phyloP scores from a whole-genome alignment of 2,888 invertebrate genomes.

The Mycogona germanica region DNA sequence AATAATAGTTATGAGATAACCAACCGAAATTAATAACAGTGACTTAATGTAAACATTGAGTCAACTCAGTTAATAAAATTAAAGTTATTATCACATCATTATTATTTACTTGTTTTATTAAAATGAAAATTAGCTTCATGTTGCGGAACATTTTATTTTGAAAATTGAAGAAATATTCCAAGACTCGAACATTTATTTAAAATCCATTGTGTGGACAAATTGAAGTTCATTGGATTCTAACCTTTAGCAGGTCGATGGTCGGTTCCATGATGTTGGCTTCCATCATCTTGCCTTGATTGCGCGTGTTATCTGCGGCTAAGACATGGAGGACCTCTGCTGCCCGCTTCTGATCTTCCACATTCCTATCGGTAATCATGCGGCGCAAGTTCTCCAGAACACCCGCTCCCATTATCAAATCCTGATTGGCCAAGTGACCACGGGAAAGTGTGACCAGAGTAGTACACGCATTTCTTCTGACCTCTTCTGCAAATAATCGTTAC shows the following conservation, averaged over 20 bases:
- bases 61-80: no score
- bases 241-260: constrained; percentile 14
- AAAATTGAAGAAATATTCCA: background rate
- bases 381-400: background rate
- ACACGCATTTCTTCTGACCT: background rate
- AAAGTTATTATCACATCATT: no score
- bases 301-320: background rate
- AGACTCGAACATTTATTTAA: no score
- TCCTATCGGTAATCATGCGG: background rate
- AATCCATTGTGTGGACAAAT: no score
- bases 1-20: no score
- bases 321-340: background rate
- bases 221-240: no score
- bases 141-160: background rate
- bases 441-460: background rate
- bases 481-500: background rate
- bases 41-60: no score
- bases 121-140: no score
- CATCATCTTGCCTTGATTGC: constrained; percentile 4
- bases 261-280: constrained; percentile 12
- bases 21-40: no score
- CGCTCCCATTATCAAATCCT: background rate
- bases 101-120: no score
- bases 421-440: background rate
- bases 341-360: background rate